Evolutionary conservation across 1,140 invertebrate genomes (phyloP).

Genomic region (Stegodyphus mimosarum): DNA sequence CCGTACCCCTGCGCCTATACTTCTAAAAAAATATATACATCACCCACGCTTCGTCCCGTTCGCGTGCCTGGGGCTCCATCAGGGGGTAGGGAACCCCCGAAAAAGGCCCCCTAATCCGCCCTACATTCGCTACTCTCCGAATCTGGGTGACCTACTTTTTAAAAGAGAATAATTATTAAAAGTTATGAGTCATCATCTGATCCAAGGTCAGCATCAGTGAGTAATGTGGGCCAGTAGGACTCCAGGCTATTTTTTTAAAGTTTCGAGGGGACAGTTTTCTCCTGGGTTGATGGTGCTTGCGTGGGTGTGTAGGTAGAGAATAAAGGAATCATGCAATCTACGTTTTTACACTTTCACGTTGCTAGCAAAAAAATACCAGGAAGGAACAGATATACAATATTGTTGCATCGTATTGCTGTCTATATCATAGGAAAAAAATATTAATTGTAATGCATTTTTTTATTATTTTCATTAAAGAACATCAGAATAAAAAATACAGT

Average conservation of each 20-base stretch:
- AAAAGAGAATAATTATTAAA: conserved; percentile 35
- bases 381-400: no score
- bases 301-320: conserved; percentile 1
- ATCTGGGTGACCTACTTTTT: conserved; percentile 55
- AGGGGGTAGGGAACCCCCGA: conserved; percentile 17
- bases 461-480: no score
- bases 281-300: not conserved
- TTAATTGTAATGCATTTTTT: no score
- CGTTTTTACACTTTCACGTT: not conserved
- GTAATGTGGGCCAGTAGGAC: conserved; percentile 55
- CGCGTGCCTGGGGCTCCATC: conserved; percentile 45
- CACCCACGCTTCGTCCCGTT: conserved; percentile 33
- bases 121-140: conserved; percentile 44
- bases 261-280: conserved; percentile 3
- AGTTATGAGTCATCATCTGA: not conserved
- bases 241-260: conserved; percentile 21
- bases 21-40: not conserved
- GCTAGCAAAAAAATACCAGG: no score
- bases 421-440: no score
- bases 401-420: no score
- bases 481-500: no score
- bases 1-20: conserved; percentile 6
- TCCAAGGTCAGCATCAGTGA: conserved; percentile 45
- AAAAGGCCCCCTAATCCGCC: conserved; percentile 41
- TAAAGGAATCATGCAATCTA: not conserved